Evolutionary conservation across 2,888 invertebrate genomes (phyloP).

Genomic region (Nephrotoma appendiculata): DNA sequence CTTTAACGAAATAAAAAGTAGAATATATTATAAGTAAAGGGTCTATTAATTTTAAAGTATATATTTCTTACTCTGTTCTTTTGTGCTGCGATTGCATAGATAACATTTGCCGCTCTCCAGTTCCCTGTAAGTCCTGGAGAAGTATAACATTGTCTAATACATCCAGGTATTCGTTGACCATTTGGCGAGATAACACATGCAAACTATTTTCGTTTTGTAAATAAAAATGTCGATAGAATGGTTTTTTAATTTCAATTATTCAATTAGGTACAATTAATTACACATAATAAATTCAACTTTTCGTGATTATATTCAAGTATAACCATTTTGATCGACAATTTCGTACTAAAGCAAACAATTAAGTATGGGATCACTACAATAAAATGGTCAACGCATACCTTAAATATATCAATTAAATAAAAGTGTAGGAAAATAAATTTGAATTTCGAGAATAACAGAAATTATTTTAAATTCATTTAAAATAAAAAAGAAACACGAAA

Average conservation of each 20-base stretch:
- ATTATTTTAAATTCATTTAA: not conserved
- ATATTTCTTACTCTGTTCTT: constrained; percentile 40
- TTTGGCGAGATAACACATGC: constrained; percentile 35
- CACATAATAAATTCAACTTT: constrained; percentile 25
- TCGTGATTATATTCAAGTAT: constrained; percentile 19
- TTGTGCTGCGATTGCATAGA: constrained; percentile 37
- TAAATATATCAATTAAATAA: not conserved
- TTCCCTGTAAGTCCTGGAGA: constrained; percentile 31
- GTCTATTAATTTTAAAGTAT: not conserved
- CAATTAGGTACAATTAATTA: constrained; percentile 12
- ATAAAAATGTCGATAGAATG: constrained; percentile 7
- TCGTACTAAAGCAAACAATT: not conserved
- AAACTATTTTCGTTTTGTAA: constrained; percentile 28
- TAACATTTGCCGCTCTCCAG: constrained; percentile 40
- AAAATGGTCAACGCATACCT: not conserved
- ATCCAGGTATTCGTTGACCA: constrained; percentile 34
- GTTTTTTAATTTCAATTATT: constrained; percentile 3
- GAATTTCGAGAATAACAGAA: not conserved
- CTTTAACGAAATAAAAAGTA: not conserved
- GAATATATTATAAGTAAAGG: not conserved
- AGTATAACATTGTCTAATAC: constrained; percentile 36
- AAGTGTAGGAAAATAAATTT: not conserved
- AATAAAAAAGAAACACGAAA: constrained; percentile 8
- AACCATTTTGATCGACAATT: not conserved
- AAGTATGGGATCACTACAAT: not conserved